Base-by-base conservation (phyloP, 2,113 vertebrate genomes). In the Myrmecobius fasciatus region DNA sequence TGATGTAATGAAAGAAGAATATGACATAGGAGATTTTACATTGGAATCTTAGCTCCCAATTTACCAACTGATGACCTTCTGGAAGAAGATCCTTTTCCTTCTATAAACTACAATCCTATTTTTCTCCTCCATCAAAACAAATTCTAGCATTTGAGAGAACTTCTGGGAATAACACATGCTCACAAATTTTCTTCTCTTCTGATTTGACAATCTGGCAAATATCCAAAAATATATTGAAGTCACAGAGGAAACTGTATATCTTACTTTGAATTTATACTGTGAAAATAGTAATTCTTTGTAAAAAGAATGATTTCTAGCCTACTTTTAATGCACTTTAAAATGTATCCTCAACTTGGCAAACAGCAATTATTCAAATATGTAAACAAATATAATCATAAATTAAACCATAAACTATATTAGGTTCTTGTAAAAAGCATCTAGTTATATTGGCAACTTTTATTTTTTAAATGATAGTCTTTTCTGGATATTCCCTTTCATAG, bases 191-290 rank as follows among this genome's bases (percentile, higher is more conserved):
- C 60, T 67, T 36, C 31, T 67, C 28, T 1, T 93, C 90, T 95
- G 94, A 31, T 75, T 91, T 94, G 92, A 91, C 36, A 43, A n/a
- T 95, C 96, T 75, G 92, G n/a, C 92, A 94, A 93, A 20, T 83
- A 53, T 89, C 31, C 49, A 93, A 67, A 49, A 95, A 96, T 93
- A 60, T 28, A 92, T 28, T 36, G 52, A 47, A 93, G 54, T 93
- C 53, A 36, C 53, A 91, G 51, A 28, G 92, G 6, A 75, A 89
- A 75, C 24, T 56, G 89, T 93, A 26, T 89, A 56, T 93, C 25
- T 43, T 88, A 95, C 83, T 26, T 95, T 0, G 36, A 60, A 91
- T 53, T 95, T 8, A 90, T 0, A 95, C 31, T 91, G 56, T 67
- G 3, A 89, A 94, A 96, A 92, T 53, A 94, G 20, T 36, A 75